Conservation (phyloP, 35 echinoderm and acorn worm genomes). For the Eucidaris tribuloides region DNA sequence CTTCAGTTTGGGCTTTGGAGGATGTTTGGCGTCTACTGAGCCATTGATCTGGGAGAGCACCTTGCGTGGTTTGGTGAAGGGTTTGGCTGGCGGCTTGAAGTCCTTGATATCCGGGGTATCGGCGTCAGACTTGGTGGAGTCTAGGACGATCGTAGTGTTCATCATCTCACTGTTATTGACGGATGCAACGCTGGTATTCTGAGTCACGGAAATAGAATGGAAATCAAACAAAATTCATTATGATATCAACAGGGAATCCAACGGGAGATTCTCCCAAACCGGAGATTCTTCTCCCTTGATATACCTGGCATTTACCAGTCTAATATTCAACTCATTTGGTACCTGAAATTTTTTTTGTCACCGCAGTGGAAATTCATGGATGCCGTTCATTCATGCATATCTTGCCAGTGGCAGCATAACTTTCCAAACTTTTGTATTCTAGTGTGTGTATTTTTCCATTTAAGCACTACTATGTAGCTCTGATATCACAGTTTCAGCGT, state of each 20-base stretch:
- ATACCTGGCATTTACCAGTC: too few relatives aligned
- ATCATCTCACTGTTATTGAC: slow-evolving; percentile 31
- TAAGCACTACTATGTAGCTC: too few relatives aligned
- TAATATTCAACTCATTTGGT: too few relatives aligned
- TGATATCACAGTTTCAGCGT: too few relatives aligned
- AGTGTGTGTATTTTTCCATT: too few relatives aligned
- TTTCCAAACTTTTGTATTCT: too few relatives aligned
- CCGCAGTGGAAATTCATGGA: too few relatives aligned
- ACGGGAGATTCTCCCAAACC: not conserved
- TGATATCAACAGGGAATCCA: not conserved
- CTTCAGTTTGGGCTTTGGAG: slow-evolving; percentile 2
- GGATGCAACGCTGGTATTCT: slow-evolving; percentile 17
- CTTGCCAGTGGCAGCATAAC: too few relatives aligned
- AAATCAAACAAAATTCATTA: not conserved
- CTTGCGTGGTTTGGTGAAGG: not conserved
- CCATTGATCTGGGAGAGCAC: not conserved
- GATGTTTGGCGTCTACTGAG: not conserved
- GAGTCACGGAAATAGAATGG: not conserved
- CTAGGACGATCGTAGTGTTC: slow-evolving; percentile 49
- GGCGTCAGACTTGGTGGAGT: not conserved
- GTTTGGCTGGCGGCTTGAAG: not conserved
- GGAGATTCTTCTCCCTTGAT: not conserved
- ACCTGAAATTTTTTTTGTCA: too few relatives aligned
- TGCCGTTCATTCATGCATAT: too few relatives aligned
- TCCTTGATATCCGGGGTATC: not conserved